Conservation (phyloP, 2,888 invertebrate genomes). For the Prosapia bicincta region DNA sequence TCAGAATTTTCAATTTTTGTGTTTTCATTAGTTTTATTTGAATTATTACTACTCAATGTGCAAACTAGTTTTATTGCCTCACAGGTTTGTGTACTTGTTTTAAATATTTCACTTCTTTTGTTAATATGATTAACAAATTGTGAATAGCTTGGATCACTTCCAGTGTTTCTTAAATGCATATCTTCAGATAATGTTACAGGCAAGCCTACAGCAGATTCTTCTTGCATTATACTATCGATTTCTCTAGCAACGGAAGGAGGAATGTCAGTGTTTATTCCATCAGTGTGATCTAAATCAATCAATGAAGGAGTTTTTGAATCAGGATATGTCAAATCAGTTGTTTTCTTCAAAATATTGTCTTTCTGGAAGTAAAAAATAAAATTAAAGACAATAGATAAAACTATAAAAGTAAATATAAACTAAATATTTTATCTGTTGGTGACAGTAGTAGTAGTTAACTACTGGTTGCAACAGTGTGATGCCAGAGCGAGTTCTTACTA, state of each 20-base stretch:
- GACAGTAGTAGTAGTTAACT: too few species aligned
- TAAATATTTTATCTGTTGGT: too few species aligned
- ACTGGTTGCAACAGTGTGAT: too few species aligned
- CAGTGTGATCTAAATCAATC: neutral
- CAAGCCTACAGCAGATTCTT: slow-evolving; percentile 14
- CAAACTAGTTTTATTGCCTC: neutral
- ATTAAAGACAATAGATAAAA: too few species aligned
- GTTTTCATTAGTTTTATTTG: neutral
- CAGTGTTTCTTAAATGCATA: slow-evolving; percentile 10
- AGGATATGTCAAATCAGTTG: too few species aligned
- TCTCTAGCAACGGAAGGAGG: neutral
- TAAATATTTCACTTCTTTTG: neutral
- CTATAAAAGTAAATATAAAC: too few species aligned
- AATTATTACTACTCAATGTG: neutral
- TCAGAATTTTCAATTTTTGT: neutral
- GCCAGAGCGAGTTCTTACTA: too few species aligned
- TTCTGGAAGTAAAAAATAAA: too few species aligned
- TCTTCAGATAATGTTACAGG: slow-evolving; percentile 10
- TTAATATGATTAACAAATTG: slow-evolving; percentile 7
- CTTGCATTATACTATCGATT: slow-evolving; percentile 6
- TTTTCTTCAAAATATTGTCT: too few species aligned
- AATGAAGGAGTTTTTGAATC: neutral
- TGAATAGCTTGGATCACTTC: slow-evolving; percentile 14
- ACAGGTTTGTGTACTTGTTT: slow-evolving; percentile 12
- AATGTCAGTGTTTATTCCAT: neutral